Base-by-base conservation (phyloP, 2,888 invertebrate species). In the Blastobasis lacticolella region DNA sequence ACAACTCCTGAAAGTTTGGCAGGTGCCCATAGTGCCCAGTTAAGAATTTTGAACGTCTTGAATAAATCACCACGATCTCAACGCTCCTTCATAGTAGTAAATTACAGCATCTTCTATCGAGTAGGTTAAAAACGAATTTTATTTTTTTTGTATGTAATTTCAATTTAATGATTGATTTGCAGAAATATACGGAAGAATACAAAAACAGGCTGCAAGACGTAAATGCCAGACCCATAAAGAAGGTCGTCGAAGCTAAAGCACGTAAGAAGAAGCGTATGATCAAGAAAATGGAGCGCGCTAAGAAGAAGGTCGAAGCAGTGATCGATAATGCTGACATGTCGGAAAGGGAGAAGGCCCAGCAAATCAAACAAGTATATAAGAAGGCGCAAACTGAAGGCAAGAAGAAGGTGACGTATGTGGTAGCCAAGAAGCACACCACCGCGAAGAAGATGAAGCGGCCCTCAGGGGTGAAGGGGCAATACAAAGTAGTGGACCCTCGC, bases 211-310 rank as follows among this genome's bases (percentile, higher is more conserved):
- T 94, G 9, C 90, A 93, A 74, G 98, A 97, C 61, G 92, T 99
- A 43, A 97, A 99, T 81, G 95, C 94, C 0, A 90, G 97, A 56
- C 97, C 99, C 9, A 97, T 99, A 57, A 99, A 99, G 88, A 99
- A 99, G 84, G 95, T 99, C 0, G 92, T 97, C 62, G 98, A 99
- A 87, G 99, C 99, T 0, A 99, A 97, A 84, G 97, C 97, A 0
- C 92, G 99, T 52, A 99, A 99, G 91, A 97, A 98, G 93, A 94
- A 93, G 80, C 94, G 97, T 60, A 93, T 95, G 57, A 76, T 95
- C 54, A 94, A 92, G 69, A 94, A 94, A 73, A 82, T 99, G 83
- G 96, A 97, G 60, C 96, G 94, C 69, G 98, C 97, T 0, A 95
- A 97, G 87, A 99, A 99, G 89, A 97, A 96, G 83, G 95, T 97